Percentiles rank a stretch among this genome's conserved stretches.
These are phyloP conservation scores for Urocyon cinereoargenteus DNA, from an alignment of 2,797 vertebrate species.

Conservation along the genomic window DNA sequence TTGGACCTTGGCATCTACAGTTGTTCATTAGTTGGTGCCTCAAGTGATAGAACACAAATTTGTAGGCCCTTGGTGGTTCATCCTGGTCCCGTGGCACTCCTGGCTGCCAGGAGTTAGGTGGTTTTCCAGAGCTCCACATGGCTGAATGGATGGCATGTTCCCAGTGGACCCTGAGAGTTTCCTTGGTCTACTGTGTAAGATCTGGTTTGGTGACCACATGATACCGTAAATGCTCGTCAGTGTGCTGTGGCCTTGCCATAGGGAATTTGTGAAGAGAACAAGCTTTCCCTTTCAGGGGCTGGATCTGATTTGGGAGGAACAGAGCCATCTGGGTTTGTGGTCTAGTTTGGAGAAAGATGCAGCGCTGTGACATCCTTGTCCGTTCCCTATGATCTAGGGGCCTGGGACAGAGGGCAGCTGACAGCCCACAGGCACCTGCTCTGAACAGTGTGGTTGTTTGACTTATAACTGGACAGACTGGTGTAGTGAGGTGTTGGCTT, in stretches of 20 bases:
- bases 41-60: background rate
- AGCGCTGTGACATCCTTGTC: background rate
- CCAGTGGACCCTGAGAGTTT: background rate
- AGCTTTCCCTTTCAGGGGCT: background rate
- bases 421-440: background rate
- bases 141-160: background rate
- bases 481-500: conserved; percentile 50
- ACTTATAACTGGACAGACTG: conserved; percentile 45
- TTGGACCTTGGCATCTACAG: background rate
- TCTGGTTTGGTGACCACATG: background rate
- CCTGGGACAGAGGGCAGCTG: background rate
- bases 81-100: too few relatives aligned
- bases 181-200: background rate
- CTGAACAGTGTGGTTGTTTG: background rate
- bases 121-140: too few relatives aligned
- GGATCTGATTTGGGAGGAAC: background rate
- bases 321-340: background rate
- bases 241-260: background rate
- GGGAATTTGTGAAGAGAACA: background rate
- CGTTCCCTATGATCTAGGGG: background rate
- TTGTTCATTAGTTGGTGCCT: background rate
- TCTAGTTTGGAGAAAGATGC: background rate
- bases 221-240: background rate
- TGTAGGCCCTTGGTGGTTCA: rapidly evolving
- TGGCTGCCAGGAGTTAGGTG: background rate